phyloP scores from a whole-genome alignment of 2,113 vertebrate species.

The Solea solea region DNA sequence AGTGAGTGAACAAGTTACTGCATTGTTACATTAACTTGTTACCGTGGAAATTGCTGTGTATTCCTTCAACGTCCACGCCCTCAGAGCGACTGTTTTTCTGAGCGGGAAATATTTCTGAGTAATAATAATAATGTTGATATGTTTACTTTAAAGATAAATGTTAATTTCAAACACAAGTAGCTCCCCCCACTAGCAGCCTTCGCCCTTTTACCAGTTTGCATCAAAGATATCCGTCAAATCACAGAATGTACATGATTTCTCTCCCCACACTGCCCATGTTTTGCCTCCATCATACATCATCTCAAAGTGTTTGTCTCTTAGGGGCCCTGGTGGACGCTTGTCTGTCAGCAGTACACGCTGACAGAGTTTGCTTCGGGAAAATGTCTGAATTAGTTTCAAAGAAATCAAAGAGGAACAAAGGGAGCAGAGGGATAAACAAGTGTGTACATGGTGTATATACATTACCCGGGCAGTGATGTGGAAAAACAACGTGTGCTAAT shows the following conservation, averaged over 20 bases:
- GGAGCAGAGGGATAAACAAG: slow-evolving; percentile 22
- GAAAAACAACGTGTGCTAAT: slow-evolving; percentile 17
- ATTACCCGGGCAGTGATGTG: slow-evolving; percentile 7
- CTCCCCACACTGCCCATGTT: slow-evolving; percentile 17
- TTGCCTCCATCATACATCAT: slow-evolving; percentile 18
- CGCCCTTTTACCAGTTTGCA: slow-evolving; percentile 49
- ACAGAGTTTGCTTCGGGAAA: slow-evolving; percentile 41
- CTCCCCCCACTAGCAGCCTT: slow-evolving; percentile 1
- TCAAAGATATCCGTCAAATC: slow-evolving; percentile 64
- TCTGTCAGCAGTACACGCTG: slow-evolving; percentile 46
- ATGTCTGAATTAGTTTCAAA: slow-evolving; percentile 35
- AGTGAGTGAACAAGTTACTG: too few species aligned
- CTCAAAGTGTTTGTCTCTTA: slow-evolving; percentile 40
- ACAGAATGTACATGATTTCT: slow-evolving; percentile 32
- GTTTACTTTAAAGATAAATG: too few species aligned
- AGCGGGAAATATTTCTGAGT: too few species aligned
- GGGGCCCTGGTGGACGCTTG: slow-evolving; percentile 39
- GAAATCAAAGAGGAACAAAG: slow-evolving; percentile 44
- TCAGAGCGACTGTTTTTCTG: too few species aligned
- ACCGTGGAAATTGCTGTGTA: too few species aligned
- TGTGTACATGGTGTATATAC: neutral
- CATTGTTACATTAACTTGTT: too few species aligned
- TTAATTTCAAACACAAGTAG: slow-evolving; percentile 12
- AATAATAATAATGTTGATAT: too few species aligned
- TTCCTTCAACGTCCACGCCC: too few species aligned